phyloP scores from a whole-genome alignment of 2,888 invertebrate species.

The Heliconius erato region DNA sequence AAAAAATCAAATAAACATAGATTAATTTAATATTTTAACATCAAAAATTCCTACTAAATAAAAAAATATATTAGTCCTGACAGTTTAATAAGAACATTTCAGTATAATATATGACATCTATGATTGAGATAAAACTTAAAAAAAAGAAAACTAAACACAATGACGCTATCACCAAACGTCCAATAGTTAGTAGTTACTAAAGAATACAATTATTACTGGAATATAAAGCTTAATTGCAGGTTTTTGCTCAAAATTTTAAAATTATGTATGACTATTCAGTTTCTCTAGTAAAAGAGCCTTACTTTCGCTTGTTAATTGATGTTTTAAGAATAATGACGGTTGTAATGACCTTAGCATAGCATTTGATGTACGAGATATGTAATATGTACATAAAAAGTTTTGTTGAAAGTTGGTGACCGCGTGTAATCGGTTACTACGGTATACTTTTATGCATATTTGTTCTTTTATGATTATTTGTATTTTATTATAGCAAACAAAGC shows the following conservation, averaged over 20 bases:
- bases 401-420: conserved; percentile 14
- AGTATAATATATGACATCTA: not conserved
- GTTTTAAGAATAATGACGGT: conserved; percentile 29
- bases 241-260: conserved; percentile 34
- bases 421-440: conserved; percentile 6
- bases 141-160: not conserved
- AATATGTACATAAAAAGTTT: not conserved
- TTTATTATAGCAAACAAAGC: too few species aligned
- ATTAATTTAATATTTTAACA: too few species aligned
- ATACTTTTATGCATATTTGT: not conserved
- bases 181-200: not conserved
- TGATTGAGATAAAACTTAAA: not conserved
- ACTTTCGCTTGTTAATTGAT: conserved; percentile 42
- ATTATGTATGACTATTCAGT: conserved; percentile 35
- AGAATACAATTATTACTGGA: not conserved
- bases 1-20: too few species aligned
- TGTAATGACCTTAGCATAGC: conserved; percentile 28
- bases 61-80: too few species aligned
- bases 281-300: conserved; percentile 42
- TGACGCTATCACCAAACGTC: not conserved
- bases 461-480: not conserved
- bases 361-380: conserved; percentile 19
- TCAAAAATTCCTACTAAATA: too few species aligned
- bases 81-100: too few species aligned
- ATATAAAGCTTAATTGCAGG: conserved; percentile 42